Conservation (phyloP, 2,888 invertebrate genomes). For the Diaprepes abbreviatus region DNA sequence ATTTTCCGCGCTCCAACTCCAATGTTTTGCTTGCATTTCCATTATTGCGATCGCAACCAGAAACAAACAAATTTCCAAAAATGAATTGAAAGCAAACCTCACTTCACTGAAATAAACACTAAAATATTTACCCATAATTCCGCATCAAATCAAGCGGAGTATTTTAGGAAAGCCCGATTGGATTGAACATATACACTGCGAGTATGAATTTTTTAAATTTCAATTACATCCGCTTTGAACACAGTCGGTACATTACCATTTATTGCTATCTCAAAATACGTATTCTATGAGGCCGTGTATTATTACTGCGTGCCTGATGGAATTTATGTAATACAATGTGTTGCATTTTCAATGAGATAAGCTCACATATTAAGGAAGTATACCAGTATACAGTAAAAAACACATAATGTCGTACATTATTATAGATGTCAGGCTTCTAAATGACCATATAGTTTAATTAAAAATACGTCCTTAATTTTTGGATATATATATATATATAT, state of each 20-base stretch:
- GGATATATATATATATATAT: too few species aligned
- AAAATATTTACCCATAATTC: constrained; percentile 33
- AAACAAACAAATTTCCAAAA: constrained; percentile 17
- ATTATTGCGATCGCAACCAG: constrained; percentile 4
- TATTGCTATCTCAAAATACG: constrained; percentile 13
- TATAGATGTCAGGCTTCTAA: too few species aligned
- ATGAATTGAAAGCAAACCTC: constrained; percentile 21
- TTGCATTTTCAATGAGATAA: background rate
- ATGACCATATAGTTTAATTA: too few species aligned
- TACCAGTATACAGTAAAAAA: too few species aligned
- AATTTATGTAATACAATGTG: background rate
- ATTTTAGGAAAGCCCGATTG: constrained; percentile 32
- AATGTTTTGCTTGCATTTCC: constrained; percentile 16
- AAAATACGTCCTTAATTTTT: too few species aligned
- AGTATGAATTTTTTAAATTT: constrained; percentile 30
- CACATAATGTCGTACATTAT: too few species aligned
- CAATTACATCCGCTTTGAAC: constrained; percentile 22
- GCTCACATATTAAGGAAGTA: too few species aligned
- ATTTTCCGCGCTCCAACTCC: too few species aligned
- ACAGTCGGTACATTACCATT: background rate
- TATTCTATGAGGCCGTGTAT: background rate
- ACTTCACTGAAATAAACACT: constrained; percentile 27
- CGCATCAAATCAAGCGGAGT: constrained; percentile 23
- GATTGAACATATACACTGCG: constrained; percentile 18
- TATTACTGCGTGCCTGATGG: background rate